Base-by-base conservation (phyloP, 2,113 vertebrate genomes). In the Gymnocephalus cernua region DNA sequence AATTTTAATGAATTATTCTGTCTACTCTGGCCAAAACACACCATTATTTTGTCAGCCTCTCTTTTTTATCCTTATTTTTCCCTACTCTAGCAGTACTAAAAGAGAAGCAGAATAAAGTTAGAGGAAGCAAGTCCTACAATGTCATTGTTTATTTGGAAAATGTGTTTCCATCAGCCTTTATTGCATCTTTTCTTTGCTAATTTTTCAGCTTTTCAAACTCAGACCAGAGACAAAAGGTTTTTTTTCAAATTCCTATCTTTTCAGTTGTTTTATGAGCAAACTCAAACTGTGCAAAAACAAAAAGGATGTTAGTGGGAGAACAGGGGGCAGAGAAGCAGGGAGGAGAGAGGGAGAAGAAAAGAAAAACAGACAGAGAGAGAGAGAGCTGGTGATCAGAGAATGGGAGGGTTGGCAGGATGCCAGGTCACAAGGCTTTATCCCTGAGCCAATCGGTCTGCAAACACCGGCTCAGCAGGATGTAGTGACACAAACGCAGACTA, bases 341-440 rank as follows among this genome's bases (percentile, higher is more conserved):
- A 35, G 62, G 59, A 19, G n/a, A 7, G 35, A 32, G 38, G 18
- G 32, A 44, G 13, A 56, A 51, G 7, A n/a, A 75, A 18, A 62
- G 21, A 45, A 15, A 63, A 70, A 56, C 19, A 27, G 29, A 61
- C 53, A 79, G 48, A 74, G 65, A 80, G 69, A 80, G 69, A 63
- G 74, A 47, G 61, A 65, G 73, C 59, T 18, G 77, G 66, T 64
- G 85, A 90, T 57, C 16, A 58, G 77, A 88, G 87, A 86, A 82
- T 70, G 79, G 58, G 68, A 80, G 77, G 67, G 72, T 18, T 94
- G 88, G 88, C 89, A 12, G 38, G 29, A 32, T 35, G 86, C 90
- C 90, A 94, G 91, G 88, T 93, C 91, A 93, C 82, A 66, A 81
- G 89, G 81, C 82, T 87, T 89, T 76, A 80, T 86, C 86, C 86